A percentile compares a stretch with the other conserved stretches of the same genome.
These are phyloP conservation scores for Oligia strigilis DNA, from an alignment of 2,888 invertebrate genomes.

Conservation along the genomic window DNA sequence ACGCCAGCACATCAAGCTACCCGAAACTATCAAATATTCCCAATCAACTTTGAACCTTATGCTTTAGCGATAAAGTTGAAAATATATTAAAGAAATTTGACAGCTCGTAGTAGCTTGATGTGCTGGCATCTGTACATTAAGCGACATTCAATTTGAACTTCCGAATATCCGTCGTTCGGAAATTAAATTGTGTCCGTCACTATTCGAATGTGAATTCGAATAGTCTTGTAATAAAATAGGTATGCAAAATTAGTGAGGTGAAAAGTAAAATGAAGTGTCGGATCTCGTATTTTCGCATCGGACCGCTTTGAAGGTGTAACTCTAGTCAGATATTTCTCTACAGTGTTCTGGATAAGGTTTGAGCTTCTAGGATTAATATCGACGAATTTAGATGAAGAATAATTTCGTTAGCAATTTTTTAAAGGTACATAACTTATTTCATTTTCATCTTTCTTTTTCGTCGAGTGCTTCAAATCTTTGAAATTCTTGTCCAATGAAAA, in stretches of 20 bases:
- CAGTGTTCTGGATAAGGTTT: slow-evolving; percentile 80
- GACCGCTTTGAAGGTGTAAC: slow-evolving; percentile 66
- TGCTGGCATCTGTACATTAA: too few relatives aligned
- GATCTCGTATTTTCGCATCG: slow-evolving; percentile 67
- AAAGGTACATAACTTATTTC: slow-evolving; percentile 19
- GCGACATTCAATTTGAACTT: slow-evolving; percentile 11
- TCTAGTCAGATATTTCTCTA: slow-evolving; percentile 76
- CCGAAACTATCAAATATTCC: too few relatives aligned
- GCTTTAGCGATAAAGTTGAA: too few relatives aligned
- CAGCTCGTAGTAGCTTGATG: too few relatives aligned
- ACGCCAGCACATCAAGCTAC: too few relatives aligned
- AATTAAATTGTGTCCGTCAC: slow-evolving; percentile 10
- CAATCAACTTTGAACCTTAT: too few relatives aligned
- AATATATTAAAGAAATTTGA: too few relatives aligned
- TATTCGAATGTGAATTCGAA: slow-evolving; percentile 12
- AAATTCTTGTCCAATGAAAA: slow-evolving; percentile 22
- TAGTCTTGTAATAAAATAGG: neutral
- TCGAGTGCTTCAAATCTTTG: slow-evolving; percentile 52
- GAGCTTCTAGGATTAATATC: slow-evolving; percentile 87
- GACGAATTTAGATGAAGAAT: slow-evolving; percentile 76
- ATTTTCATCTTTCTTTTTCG: slow-evolving; percentile 38
- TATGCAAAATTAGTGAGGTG: slow-evolving; percentile 7
- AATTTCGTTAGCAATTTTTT: slow-evolving; percentile 45
- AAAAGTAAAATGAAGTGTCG: slow-evolving; percentile 8
- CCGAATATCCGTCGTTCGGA: slow-evolving; percentile 4